phyloP scores from a whole-genome alignment of 2,888 invertebrate species.

The Ametastegia equiseti region DNA sequence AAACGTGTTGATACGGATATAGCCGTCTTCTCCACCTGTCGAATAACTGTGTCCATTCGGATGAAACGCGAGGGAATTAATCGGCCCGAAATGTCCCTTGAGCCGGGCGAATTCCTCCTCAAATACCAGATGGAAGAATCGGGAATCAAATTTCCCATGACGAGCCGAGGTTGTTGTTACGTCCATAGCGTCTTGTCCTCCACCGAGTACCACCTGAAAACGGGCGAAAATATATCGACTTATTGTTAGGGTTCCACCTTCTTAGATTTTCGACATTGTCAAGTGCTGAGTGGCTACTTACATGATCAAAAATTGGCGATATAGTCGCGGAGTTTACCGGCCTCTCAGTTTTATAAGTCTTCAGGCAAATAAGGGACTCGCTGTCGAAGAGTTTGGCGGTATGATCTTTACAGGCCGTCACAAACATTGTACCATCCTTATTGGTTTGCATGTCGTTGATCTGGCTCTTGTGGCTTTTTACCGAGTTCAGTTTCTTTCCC shows the following conservation, averaged over 20 bases:
- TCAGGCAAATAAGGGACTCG: conserved; percentile 89
- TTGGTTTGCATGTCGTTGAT: conserved; percentile 98
- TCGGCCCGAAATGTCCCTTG: conserved; percentile 99
- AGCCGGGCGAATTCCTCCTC: conserved; percentile 89
- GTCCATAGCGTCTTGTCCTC: conserved; percentile 99
- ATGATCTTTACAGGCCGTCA: conserved; percentile 97
- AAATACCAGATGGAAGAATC: conserved; percentile 84
- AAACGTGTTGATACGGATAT: conserved; percentile 96
- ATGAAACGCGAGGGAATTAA: conserved; percentile 98
- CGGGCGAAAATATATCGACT: background rate
- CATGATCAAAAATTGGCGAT: conserved; percentile 97
- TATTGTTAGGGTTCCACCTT: background rate
- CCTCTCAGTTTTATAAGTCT: conserved; percentile 98
- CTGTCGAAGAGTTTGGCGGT: conserved; percentile 97
- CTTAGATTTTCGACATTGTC: background rate
- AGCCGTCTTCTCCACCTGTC: conserved; percentile 99
- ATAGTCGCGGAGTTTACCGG: conserved; percentile 99
- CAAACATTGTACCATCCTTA: conserved; percentile 95
- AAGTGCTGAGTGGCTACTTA: conserved; percentile 69
- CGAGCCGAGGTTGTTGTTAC: conserved; percentile 96
- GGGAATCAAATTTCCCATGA: conserved; percentile 97
- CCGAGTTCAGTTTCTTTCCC: conserved; percentile 87
- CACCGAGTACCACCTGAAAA: conserved; percentile 91
- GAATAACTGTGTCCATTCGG: conserved; percentile 98
- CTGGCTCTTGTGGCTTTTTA: conserved; percentile 89